Percentiles rank a stretch among this genome's conserved stretches.
phyloP scores from a whole-genome alignment of 2,113 vertebrate genomes.

The Ceyx margarethae region DNA sequence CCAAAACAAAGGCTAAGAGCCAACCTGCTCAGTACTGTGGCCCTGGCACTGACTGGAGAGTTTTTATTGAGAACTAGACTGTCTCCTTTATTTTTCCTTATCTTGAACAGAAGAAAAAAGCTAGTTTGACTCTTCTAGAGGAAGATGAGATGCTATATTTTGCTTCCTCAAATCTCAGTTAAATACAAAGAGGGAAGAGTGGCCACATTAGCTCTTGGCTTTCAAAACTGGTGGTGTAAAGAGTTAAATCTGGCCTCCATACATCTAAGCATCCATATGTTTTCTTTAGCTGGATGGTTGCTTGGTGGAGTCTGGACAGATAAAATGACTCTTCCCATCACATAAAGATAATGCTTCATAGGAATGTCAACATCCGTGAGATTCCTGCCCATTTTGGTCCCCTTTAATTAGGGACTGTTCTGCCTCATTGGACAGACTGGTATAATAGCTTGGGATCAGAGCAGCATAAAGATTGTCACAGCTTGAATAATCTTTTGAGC shows the following conservation, averaged over 20 bases:
- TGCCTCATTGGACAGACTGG: conserved; percentile 28
- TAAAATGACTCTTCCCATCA: neutral
- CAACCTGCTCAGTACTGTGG: neutral
- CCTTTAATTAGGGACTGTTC: conserved; percentile 32
- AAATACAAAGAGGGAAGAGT: neutral
- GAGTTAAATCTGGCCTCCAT: neutral
- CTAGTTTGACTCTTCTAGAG: neutral
- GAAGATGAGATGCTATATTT: neutral
- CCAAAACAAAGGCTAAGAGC: neutral
- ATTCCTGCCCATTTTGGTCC: conserved; percentile 15
- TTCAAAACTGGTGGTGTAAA: neutral
- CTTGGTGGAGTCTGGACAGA: neutral
- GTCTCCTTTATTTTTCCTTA: neutral
- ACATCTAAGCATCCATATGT: neutral
- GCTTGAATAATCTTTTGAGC: conserved; percentile 31
- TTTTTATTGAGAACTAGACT: neutral
- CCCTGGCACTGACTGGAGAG: neutral
- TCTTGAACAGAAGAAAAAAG: neutral
- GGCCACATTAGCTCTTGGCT: neutral
- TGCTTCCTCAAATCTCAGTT: neutral
- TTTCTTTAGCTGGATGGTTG: neutral
- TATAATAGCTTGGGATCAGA: conserved; percentile 25
- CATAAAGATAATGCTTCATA: neutral
- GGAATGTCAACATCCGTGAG: neutral
- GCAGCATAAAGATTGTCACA: conserved; percentile 29